Evolutionary conservation across 1,140 invertebrate species (phyloP).

Genomic region (Rhyzopertha dominica): DNA sequence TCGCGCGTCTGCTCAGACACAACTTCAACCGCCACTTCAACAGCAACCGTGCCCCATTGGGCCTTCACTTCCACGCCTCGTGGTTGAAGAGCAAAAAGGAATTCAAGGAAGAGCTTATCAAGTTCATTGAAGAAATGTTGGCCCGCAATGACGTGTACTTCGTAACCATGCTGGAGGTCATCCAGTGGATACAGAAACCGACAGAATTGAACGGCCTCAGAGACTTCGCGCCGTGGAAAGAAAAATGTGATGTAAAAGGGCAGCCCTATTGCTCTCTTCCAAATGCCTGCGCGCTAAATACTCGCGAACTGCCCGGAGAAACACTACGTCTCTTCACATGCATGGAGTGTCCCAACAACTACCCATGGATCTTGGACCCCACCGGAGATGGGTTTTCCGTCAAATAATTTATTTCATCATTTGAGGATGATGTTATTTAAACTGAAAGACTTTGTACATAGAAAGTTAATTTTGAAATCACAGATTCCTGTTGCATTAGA

Average conservation of each 20-base stretch:
- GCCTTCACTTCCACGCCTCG: conserved; percentile 90
- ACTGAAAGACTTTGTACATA: conserved; percentile 20
- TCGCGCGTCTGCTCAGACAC: conserved; percentile 79
- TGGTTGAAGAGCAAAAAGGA: conserved; percentile 94
- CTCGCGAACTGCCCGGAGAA: conserved; percentile 85
- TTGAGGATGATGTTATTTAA: conserved; percentile 9
- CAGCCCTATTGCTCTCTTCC: conserved; percentile 88
- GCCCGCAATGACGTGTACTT: conserved; percentile 88
- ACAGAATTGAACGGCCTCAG: conserved; percentile 79
- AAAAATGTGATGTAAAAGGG: conserved; percentile 91
- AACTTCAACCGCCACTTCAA: conserved; percentile 92
- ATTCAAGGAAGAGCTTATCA: conserved; percentile 85
- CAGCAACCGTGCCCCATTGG: conserved; percentile 89
- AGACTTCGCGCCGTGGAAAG: conserved; percentile 93
- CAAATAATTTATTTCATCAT: conserved; percentile 50
- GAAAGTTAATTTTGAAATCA: no score
- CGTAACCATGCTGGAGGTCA: conserved; percentile 88
- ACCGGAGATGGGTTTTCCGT: conserved; percentile 89
- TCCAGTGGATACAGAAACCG: conserved; percentile 97
- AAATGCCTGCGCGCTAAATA: conserved; percentile 84
- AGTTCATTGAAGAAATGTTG: conserved; percentile 91
- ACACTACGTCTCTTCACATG: conserved; percentile 89
- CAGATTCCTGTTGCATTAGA: no score
- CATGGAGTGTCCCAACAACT: conserved; percentile 93
- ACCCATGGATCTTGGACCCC: conserved; percentile 92